These are phyloP conservation scores for Dufourea novaeangliae DNA, from an alignment of 1,140 invertebrate species.

Conservation along the genomic window DNA sequence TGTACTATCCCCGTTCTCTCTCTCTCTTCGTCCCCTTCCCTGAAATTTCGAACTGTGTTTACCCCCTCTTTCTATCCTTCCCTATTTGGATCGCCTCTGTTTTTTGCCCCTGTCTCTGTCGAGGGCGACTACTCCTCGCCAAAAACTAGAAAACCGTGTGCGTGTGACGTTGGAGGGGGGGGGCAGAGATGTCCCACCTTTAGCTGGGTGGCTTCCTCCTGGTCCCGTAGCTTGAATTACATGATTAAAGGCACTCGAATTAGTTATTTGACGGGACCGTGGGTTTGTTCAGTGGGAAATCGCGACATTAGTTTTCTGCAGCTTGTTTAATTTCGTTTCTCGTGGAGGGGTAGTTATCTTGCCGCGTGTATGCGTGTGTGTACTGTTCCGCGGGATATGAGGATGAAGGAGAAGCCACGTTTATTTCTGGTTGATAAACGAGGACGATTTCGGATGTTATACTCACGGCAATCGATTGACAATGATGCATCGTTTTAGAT, in stretches of 20 bases:
- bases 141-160: conserved; percentile 48
- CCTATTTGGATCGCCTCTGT: no score
- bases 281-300: not conserved
- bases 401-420: no score
- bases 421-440: no score
- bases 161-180: not conserved
- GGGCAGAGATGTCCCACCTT: not conserved
- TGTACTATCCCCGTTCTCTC: conserved; percentile 18
- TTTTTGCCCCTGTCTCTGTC: conserved; percentile 33
- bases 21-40: not conserved
- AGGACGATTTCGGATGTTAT: no score
- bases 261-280: conserved; percentile 2
- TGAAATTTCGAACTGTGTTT: conserved; percentile 25
- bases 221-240: conserved; percentile 19
- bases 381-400: no score
- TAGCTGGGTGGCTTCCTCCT: not conserved
- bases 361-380: not conserved
- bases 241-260: conserved; percentile 24
- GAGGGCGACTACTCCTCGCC: conserved; percentile 23
- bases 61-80: conserved; percentile 3
- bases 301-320: not conserved
- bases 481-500: no score
- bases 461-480: no score
- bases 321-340: not conserved
- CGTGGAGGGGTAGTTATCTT: not conserved